These are phyloP conservation scores for Ramphastos sulfuratus DNA, from an alignment of 2,113 vertebrate genomes.

Conservation along the genomic window DNA sequence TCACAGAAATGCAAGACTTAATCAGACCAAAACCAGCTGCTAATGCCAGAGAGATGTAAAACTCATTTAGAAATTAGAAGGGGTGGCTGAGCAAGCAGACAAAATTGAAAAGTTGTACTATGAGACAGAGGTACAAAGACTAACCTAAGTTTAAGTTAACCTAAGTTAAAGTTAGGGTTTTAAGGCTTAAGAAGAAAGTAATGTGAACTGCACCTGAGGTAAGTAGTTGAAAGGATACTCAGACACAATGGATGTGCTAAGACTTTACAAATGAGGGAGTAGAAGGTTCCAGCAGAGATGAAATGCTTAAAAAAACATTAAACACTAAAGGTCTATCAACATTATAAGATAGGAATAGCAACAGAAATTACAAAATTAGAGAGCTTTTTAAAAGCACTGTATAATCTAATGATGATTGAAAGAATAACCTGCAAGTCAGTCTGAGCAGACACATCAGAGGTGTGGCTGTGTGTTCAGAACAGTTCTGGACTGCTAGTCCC, in stretches of 20 bases:
- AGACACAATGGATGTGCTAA: background rate
- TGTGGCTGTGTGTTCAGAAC: background rate
- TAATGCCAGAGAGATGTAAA: conserved; percentile 60
- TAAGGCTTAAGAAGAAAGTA: background rate
- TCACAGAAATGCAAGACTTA: conserved; percentile 54
- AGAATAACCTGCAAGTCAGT: background rate
- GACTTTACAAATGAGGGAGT: background rate
- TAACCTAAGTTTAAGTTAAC: no score
- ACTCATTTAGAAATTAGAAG: conserved; percentile 60
- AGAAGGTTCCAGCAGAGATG: background rate
- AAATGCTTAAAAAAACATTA: background rate
- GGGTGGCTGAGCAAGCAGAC: conserved; percentile 57
- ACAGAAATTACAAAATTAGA: background rate
- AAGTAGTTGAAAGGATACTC: background rate
- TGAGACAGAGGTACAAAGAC: background rate
- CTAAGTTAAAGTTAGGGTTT: background rate
- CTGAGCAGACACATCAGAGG: background rate
- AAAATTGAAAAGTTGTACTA: conserved; percentile 31
- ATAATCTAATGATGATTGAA: background rate
- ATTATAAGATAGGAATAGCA: background rate
- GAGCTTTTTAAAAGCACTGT: background rate
- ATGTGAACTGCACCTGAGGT: background rate
- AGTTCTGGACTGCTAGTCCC: background rate
- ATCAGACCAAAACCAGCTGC: conserved; percentile 39
- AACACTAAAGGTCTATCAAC: background rate